phyloP scores from a whole-genome alignment of 2,888 invertebrate species.

The Pyrrhosoma nymphula region DNA sequence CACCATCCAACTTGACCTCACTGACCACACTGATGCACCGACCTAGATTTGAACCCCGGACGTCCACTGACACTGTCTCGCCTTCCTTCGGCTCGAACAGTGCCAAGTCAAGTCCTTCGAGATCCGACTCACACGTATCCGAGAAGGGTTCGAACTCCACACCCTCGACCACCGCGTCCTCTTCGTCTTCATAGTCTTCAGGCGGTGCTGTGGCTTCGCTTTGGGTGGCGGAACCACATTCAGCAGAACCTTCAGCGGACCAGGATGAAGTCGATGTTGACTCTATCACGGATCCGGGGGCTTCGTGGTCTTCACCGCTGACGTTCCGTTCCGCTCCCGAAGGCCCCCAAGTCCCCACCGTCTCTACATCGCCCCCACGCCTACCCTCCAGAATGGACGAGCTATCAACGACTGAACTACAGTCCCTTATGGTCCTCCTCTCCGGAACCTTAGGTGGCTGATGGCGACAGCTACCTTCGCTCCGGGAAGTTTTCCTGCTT shows the following conservation, averaged over 20 bases:
- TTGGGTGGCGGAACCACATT: neutral
- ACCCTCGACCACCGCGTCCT: constrained; percentile 78
- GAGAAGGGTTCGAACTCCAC: constrained; percentile 82
- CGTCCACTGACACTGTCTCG: constrained; percentile 75
- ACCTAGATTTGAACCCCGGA: constrained; percentile 72
- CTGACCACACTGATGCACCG: neutral
- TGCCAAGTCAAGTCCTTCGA: constrained; percentile 85
- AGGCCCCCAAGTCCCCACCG: constrained; percentile 70
- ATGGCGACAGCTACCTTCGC: constrained; percentile 4
- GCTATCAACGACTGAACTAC: constrained; percentile 74
- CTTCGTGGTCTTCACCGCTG: neutral
- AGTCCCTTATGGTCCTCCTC: constrained; percentile 29
- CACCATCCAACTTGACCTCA: neutral
- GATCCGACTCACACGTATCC: constrained; percentile 79
- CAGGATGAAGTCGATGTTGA: neutral
- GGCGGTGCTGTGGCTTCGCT: neutral
- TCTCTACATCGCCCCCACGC: constrained; percentile 70
- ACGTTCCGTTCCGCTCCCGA: constrained; percentile 25
- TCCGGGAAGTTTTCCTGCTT: constrained; percentile 23
- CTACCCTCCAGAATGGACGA: constrained; percentile 76
- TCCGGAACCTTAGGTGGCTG: neutral
- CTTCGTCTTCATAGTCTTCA: constrained; percentile 72
- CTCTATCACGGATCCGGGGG: neutral
- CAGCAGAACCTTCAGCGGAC: neutral
- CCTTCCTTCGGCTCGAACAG: constrained; percentile 81